Percentiles rank a stretch among this genome's conserved stretches.
Conservation (phyloP, 2,113 vertebrate genomes). For the Perccottus glenii region DNA sequence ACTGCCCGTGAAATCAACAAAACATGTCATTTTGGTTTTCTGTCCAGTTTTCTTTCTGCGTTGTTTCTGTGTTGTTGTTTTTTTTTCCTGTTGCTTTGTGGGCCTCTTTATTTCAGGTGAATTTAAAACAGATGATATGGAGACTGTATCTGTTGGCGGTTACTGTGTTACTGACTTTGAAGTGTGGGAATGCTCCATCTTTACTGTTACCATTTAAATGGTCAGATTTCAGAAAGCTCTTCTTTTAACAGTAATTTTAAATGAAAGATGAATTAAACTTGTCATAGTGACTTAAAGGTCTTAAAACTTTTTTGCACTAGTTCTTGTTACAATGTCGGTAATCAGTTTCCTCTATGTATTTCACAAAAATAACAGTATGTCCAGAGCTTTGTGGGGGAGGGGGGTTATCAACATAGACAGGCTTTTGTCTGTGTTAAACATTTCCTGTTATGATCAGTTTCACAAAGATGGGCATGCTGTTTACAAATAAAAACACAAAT, state of each 20-base stretch:
- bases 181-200: conserved; percentile 1
- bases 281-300: not conserved
- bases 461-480: conserved; percentile 15
- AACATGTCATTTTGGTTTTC: conserved; percentile 15
- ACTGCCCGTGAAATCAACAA: conserved; percentile 51
- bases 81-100: conserved; percentile 15
- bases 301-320: conserved; percentile 11
- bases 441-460: conserved; percentile 3
- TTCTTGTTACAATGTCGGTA: not conserved
- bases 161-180: conserved; percentile 43
- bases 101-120: conserved; percentile 12
- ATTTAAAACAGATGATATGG: conserved; percentile 13
- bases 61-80: conserved; percentile 12
- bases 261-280: not conserved
- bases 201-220: conserved; percentile 13
- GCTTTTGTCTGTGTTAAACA: not conserved
- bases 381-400: too few relatives aligned
- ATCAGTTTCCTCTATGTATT: not conserved
- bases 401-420: not conserved
- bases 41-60: conserved; percentile 17
- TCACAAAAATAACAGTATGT: not conserved
- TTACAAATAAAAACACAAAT: conserved; percentile 23
- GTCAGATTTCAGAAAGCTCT: conserved; percentile 2
- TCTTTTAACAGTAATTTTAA: conserved; percentile 5
- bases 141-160: conserved; percentile 27